A percentile compares a stretch with the other conserved stretches of the same genome.
phyloP scores from a whole-genome alignment of 2,113 vertebrate species.

The Prolemur simus region DNA sequence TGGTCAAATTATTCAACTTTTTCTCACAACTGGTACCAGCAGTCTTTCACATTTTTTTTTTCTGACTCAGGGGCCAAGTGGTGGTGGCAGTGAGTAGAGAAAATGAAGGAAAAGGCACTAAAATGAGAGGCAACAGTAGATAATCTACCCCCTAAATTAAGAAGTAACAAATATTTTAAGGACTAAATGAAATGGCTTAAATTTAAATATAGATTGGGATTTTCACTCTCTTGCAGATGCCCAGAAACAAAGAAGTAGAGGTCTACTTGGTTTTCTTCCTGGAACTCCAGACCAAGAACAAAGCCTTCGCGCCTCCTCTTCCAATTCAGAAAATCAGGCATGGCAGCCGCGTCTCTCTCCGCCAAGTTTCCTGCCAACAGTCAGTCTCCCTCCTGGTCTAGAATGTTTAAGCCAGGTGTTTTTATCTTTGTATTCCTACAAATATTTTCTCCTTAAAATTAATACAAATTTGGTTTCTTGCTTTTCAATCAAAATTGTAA shows the following conservation, averaged over 20 bases:
- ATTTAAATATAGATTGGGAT: background rate
- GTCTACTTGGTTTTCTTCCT: conserved; percentile 77
- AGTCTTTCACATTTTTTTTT: background rate
- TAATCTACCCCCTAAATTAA: background rate
- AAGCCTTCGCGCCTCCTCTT: conserved; percentile 5
- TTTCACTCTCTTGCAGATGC: conserved; percentile 68
- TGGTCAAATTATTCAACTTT: background rate
- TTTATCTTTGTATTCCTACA: background rate
- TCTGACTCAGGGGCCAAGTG: background rate
- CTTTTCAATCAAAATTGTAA: background rate
- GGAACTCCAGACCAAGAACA: conserved; percentile 73
- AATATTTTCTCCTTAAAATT: background rate
- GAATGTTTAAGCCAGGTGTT: conserved; percentile 84
- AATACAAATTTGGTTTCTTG: background rate
- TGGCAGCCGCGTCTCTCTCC: background rate
- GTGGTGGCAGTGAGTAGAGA: fast-evolving
- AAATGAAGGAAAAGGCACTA: background rate
- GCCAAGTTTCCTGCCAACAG: background rate
- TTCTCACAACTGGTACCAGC: background rate
- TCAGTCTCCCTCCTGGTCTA: conserved; percentile 83
- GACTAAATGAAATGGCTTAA: background rate
- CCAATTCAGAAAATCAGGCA: conserved; percentile 56
- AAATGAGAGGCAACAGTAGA: background rate
- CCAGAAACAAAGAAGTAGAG: conserved; percentile 50
- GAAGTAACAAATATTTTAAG: background rate